phyloP scores from a whole-genome alignment of 1,140 invertebrate genomes.

The Meteorus sp. region DNA sequence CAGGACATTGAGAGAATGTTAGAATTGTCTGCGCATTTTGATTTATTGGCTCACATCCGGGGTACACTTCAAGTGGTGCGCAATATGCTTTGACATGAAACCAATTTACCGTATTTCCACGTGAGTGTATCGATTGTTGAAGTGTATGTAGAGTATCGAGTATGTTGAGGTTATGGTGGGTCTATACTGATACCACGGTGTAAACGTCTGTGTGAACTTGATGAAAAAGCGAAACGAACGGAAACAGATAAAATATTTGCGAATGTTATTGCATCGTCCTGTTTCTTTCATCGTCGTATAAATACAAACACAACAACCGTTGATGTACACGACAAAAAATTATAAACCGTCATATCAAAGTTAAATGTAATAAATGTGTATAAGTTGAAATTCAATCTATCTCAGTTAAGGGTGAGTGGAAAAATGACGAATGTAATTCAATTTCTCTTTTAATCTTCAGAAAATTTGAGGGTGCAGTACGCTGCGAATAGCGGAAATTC shows the following conservation, averaged over 20 bases:
- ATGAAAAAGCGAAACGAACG: not conserved
- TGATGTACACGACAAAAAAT: not conserved
- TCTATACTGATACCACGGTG: not conserved
- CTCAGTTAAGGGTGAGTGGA: too few relatives aligned
- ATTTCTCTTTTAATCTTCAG: too few relatives aligned
- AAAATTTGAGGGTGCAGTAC: too few relatives aligned
- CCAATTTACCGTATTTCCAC: slow-evolving; percentile 1
- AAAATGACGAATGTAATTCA: too few relatives aligned
- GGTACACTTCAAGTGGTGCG: not conserved
- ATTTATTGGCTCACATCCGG: too few relatives aligned
- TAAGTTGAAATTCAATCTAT: too few relatives aligned
- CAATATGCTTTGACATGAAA: not conserved
- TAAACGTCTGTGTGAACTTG: not conserved
- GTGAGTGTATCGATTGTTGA: not conserved
- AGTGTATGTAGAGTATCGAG: not conserved
- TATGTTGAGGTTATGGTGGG: not conserved
- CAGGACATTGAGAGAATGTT: too few relatives aligned
- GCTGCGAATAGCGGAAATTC: too few relatives aligned
- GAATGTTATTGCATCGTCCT: not conserved
- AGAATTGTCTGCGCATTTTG: too few relatives aligned
- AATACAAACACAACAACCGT: not conserved
- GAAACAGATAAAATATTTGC: not conserved
- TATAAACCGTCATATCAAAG: not conserved
- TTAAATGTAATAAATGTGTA: too few relatives aligned
- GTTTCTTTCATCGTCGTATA: not conserved